Conservation (phyloP, 2,797 vertebrate species). For the Fratercula arctica region DNA sequence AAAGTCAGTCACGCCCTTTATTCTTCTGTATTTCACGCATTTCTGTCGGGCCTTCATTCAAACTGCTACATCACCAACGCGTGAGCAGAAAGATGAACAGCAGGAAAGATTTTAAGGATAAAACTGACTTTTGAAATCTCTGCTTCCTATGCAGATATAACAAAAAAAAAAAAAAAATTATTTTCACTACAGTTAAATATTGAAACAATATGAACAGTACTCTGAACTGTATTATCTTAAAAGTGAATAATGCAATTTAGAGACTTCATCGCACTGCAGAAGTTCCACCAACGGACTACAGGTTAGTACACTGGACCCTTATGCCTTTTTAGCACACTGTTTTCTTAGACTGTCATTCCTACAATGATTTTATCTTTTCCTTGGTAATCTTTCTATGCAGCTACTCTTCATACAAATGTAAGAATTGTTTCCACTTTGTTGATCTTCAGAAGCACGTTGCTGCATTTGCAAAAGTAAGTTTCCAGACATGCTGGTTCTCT, state of each 20-base stretch:
- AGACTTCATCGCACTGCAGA: not conserved
- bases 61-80: not conserved
- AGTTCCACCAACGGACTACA: not conserved
- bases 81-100: not conserved
- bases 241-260: not conserved
- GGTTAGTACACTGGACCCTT: not conserved
- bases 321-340: not conserved
- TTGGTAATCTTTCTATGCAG: not conserved
- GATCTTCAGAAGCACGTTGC: not conserved
- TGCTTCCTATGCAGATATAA: not conserved
- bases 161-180: not conserved
- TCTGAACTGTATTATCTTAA: not conserved
- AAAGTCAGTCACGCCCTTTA: not conserved
- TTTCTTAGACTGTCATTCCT: not conserved
- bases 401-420: not conserved
- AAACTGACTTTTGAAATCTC: not conserved
- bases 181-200: constrained; percentile 5
- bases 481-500: not conserved
- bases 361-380: rapidly evolving
- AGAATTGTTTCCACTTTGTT: not conserved
- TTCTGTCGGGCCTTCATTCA: not conserved
- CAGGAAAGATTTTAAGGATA: not conserved
- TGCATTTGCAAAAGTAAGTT: not conserved
- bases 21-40: not conserved
- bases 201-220: not conserved